These are phyloP conservation scores for Clitarchus hookeri DNA, from an alignment of 2,888 invertebrate genomes.

Conservation along the genomic window DNA sequence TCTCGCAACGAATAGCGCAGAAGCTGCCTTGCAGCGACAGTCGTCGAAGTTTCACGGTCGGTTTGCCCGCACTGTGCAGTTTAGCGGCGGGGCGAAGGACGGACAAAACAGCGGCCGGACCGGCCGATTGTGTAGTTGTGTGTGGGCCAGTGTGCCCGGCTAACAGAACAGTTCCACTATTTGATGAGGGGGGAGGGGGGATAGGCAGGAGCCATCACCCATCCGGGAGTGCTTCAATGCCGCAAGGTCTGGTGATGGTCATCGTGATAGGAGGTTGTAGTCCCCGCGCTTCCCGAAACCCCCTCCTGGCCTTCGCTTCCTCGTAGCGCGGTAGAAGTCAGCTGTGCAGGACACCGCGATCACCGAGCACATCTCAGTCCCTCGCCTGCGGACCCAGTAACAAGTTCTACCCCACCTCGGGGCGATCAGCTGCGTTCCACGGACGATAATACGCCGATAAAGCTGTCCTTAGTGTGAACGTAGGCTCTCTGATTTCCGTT, in stretches of 20 bases:
- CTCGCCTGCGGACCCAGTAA: too few relatives aligned
- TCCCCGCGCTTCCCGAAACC: background rate
- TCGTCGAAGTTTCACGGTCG: background rate
- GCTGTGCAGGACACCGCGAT: too few relatives aligned
- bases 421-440: too few relatives aligned
- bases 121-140: background rate
- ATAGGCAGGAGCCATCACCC: background rate
- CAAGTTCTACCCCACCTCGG: too few relatives aligned
- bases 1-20: too few relatives aligned
- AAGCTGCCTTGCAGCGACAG: too few relatives aligned
- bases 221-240: background rate
- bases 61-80: background rate
- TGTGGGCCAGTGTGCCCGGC: constrained; percentile 1
- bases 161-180: constrained; percentile 7
- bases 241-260: background rate
- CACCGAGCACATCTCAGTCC: too few relatives aligned
- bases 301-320: too few relatives aligned
- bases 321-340: too few relatives aligned
- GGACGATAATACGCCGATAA: too few relatives aligned
- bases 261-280: background rate
- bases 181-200: background rate
- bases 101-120: background rate
- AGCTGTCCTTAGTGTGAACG: too few relatives aligned
- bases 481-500: too few relatives aligned
- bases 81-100: background rate